Evolutionary conservation across 2,888 invertebrate species (phyloP).

Genomic region (Tolmerus cingulatus): DNA sequence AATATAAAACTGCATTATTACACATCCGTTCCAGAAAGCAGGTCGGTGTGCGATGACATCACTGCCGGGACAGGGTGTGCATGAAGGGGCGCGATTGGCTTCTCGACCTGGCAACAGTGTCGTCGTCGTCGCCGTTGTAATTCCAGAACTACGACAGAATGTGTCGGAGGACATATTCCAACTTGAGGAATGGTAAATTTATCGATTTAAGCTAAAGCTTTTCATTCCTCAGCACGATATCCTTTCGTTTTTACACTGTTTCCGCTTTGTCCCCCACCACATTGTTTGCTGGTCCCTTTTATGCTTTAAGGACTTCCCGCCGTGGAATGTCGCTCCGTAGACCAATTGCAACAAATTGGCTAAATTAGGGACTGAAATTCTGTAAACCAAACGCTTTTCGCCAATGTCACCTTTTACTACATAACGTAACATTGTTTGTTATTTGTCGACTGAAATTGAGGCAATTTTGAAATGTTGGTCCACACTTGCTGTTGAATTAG

Average conservation of each 20-base stretch:
- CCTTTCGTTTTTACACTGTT: not conserved
- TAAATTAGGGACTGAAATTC: not conserved
- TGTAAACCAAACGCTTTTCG: not conserved
- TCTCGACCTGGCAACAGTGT: not conserved
- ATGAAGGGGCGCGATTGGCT: not conserved
- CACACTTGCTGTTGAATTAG: not conserved
- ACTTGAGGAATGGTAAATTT: not conserved
- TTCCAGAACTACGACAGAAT: not conserved
- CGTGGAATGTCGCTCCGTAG: not conserved
- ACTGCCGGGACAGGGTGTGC: not conserved
- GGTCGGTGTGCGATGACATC: not conserved
- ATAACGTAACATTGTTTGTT: not conserved
- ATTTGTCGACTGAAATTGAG: not conserved
- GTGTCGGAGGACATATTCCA: not conserved
- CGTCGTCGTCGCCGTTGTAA: not conserved
- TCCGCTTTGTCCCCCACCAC: not conserved
- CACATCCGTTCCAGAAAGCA: not conserved
- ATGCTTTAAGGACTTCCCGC: not conserved
- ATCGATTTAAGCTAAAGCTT: not conserved
- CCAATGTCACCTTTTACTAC: not conserved
- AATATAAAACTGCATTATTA: not conserved
- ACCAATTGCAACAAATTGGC: not conserved
- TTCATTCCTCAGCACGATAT: not conserved
- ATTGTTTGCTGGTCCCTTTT: not conserved
- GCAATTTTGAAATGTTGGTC: not conserved